Evolutionary conservation across 2,888 invertebrate species (phyloP).

Genomic region (Aradus depressus): DNA sequence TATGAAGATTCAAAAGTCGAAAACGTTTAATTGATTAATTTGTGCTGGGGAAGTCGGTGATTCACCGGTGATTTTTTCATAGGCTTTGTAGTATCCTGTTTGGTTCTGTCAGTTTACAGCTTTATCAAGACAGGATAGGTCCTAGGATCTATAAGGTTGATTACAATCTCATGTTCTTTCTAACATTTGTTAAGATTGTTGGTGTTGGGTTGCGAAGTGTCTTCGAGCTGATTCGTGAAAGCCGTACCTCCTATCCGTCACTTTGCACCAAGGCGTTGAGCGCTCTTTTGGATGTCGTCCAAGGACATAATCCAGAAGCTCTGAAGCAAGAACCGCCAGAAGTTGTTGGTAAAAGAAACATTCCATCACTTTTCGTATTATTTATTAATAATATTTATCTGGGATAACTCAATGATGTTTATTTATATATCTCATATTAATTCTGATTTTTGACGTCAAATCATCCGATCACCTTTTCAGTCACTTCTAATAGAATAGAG

Average conservation of each 20-base stretch:
- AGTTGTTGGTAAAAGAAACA: constrained; percentile 53
- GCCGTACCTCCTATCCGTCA: constrained; percentile 65
- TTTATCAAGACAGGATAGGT: background rate
- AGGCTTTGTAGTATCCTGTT: background rate
- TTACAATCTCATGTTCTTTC: background rate
- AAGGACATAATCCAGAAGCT: constrained; percentile 80
- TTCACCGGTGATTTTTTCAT: no score
- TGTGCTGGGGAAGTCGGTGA: no score
- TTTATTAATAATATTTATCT: no score
- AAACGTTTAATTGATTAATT: no score
- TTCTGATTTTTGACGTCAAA: no score
- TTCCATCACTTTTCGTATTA: no score
- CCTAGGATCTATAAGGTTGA: background rate
- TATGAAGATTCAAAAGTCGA: no score
- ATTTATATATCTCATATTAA: no score
- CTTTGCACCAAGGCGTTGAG: constrained; percentile 80
- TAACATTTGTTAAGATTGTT: constrained; percentile 47
- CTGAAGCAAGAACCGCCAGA: constrained; percentile 68
- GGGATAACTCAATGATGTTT: no score
- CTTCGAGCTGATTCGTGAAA: constrained; percentile 82
- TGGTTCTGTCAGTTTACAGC: background rate
- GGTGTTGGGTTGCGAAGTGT: constrained; percentile 74
- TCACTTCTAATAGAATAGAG: no score
- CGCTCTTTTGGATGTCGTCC: constrained; percentile 81
- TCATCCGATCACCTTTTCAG: no score